These are phyloP conservation scores for Phragmatobia fuliginosa DNA, from an alignment of 2,888 invertebrate species.

Conservation along the genomic window DNA sequence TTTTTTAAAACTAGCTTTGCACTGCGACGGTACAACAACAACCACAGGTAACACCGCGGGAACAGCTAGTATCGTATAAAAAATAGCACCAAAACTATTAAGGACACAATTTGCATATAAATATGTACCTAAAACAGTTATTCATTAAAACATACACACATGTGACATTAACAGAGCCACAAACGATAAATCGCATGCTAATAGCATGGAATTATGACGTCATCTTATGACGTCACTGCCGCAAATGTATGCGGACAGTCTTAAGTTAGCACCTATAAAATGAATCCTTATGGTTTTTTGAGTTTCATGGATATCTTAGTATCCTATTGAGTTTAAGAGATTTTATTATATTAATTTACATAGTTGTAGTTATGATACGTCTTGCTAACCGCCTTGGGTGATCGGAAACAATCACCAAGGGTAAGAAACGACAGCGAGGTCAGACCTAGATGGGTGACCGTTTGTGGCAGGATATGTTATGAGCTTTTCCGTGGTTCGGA, in stretches of 20 bases:
- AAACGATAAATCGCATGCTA: conserved; percentile 7
- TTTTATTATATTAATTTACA: background rate
- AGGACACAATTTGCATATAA: background rate
- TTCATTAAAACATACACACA: background rate
- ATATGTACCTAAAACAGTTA: background rate
- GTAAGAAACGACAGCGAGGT: too few relatives aligned
- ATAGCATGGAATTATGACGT: conserved; percentile 9
- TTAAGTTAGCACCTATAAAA: conserved; percentile 3
- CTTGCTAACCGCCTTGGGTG: too few relatives aligned
- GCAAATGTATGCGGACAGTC: background rate
- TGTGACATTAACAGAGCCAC: conserved; percentile 2
- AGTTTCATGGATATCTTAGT: background rate
- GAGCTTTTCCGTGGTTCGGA: too few relatives aligned
- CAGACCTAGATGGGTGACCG: too few relatives aligned
- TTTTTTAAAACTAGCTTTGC: too few relatives aligned
- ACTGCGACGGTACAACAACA: too few relatives aligned
- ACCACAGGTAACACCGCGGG: too few relatives aligned
- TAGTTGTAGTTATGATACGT: background rate
- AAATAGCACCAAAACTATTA: background rate
- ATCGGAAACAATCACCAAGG: too few relatives aligned
- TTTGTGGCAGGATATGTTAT: too few relatives aligned
- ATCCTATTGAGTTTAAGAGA: background rate
- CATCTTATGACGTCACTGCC: conserved; percentile 2
- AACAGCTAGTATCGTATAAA: too few relatives aligned
- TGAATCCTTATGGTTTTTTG: background rate